Evolutionary conservation across 2,888 invertebrate genomes (phyloP).

Genomic region (Sthenelais limicola): DNA sequence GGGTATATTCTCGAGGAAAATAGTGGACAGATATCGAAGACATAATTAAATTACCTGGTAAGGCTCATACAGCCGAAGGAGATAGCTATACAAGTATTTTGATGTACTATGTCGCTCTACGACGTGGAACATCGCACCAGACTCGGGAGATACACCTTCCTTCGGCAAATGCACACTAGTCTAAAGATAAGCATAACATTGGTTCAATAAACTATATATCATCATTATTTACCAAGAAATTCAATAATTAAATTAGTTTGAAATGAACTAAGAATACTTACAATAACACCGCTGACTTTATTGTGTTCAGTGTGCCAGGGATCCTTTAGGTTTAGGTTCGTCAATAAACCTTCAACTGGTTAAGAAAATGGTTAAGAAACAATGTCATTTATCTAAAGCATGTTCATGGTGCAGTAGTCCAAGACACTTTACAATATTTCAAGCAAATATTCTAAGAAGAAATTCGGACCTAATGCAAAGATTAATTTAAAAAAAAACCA

Average conservation of each 20-base stretch:
- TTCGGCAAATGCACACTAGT: slow-evolving; percentile 54
- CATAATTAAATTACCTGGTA: slow-evolving; percentile 60
- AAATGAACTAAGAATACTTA: slow-evolving; percentile 14
- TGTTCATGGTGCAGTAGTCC: too few species aligned
- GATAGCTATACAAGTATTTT: slow-evolving; percentile 59
- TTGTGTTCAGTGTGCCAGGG: slow-evolving; percentile 35
- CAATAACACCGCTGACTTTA: neutral
- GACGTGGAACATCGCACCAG: slow-evolving; percentile 65
- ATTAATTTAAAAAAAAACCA: too few species aligned
- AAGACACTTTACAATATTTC: too few species aligned
- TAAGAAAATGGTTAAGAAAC: neutral
- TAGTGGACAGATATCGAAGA: too few species aligned
- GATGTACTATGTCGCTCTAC: slow-evolving; percentile 56
- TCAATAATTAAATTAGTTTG: too few species aligned
- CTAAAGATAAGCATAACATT: slow-evolving; percentile 37
- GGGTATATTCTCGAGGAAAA: too few species aligned
- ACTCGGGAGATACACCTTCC: slow-evolving; percentile 54
- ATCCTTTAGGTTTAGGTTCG: slow-evolving; percentile 10
- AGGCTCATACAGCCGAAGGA: slow-evolving; percentile 63
- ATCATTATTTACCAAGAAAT: neutral
- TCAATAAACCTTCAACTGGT: slow-evolving; percentile 11
- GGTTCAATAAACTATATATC: neutral
- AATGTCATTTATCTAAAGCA: neutral
- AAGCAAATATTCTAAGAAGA: too few species aligned
- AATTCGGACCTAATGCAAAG: too few species aligned